Base-by-base conservation (phyloP, 2,797 vertebrate species). In the Chaunax sp. region DNA sequence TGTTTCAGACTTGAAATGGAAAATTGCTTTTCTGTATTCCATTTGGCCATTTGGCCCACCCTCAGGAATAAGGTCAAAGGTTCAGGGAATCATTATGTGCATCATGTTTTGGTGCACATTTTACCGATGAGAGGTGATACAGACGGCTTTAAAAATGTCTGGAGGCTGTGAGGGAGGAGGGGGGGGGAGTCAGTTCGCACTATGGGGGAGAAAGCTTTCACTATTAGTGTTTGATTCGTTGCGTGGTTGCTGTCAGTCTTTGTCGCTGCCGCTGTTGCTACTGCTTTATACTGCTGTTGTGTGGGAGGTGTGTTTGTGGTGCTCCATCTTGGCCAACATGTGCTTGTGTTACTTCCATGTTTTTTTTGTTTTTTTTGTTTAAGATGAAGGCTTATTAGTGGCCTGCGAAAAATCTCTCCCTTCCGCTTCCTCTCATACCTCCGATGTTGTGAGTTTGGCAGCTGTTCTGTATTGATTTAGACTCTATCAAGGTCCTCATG, bases 181-280 rank as follows among this genome's bases (percentile, higher is more conserved):
- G 66, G 23, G 22, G 25, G 64, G 53, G 61, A 1, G 18, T 47
- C 11, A 1, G 57, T 52, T 59, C 62, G 62, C 63, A 61, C 23
- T 63, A 72, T 56, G 69, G 57, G 41, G 78, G 71, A 72, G 69
- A 72, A 41, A 43, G 69, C 64, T 61, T 60, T 41, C 43, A 37
- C 46, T 56, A 35, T 66, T 76, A 76, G 62, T 79, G 45, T 75
- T 64, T 69, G 63, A 75, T 77, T 75, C 66, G 58, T 72, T 67
- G 20, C 47, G 18, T 52, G 46, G 50, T 78, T 37, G 57, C 65
- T 81, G 78, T 81, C 71, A 69, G 75, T 73, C 59, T 57, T 28
- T 53, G 45, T 41, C 64, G 50, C 26, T 16, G 46, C 54, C 0
- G 15, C 50, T 45, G 20, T 41, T 58, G 53, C 58, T 61, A 16